Conservation (phyloP, 2,888 invertebrate species). For the Chrysodeixis includens region DNA sequence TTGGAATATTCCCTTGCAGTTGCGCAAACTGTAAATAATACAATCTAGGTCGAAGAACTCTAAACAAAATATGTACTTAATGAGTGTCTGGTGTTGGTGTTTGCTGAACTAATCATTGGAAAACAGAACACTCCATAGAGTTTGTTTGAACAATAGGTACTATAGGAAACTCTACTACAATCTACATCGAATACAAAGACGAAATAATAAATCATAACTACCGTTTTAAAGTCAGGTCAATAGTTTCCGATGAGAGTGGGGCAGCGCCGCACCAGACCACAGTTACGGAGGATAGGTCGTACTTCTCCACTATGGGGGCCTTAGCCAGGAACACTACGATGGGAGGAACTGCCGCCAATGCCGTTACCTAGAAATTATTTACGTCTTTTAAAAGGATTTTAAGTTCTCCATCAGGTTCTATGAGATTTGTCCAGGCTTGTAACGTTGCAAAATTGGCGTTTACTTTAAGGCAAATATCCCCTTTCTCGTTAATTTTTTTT, state of each 20-base stretch:
- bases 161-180: too few species aligned
- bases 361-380: slow-evolving; percentile 63
- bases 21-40: slow-evolving; percentile 68
- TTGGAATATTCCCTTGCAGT: slow-evolving; percentile 75
- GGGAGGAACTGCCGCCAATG: slow-evolving; percentile 74
- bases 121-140: not conserved
- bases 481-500: too few species aligned
- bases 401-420: too few species aligned
- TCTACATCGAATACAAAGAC: too few species aligned
- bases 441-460: too few species aligned
- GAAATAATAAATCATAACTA: too few species aligned
- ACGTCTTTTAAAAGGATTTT: not conserved
- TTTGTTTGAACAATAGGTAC: not conserved
- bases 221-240: slow-evolving; percentile 72
- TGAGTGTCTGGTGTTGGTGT: not conserved
- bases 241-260: slow-evolving; percentile 72
- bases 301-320: slow-evolving; percentile 70
- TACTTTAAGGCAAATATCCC: too few species aligned
- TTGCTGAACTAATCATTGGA: not conserved
- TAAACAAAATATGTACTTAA: not conserved
- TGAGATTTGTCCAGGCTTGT: too few species aligned
- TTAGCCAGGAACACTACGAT: slow-evolving; percentile 76
- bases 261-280: slow-evolving; percentile 75
- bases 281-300: slow-evolving; percentile 72
- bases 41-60: not conserved